A percentile compares a stretch with the other conserved stretches of the same genome.
Evolutionary conservation across 1,140 invertebrate genomes (phyloP).

Genomic region (Oppia nitens): DNA sequence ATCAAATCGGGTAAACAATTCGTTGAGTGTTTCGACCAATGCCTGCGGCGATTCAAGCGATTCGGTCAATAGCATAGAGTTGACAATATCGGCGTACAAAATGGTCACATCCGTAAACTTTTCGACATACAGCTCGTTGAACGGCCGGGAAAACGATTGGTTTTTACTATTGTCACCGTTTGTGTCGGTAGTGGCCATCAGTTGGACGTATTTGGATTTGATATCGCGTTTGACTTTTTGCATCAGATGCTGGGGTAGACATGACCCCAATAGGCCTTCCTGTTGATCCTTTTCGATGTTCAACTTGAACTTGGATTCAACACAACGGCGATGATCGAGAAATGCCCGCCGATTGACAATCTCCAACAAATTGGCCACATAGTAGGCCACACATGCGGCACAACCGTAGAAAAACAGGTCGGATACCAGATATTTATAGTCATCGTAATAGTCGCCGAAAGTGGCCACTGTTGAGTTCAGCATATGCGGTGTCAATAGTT

Average conservation of each 20-base stretch:
- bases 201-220: slow-evolving; percentile 33
- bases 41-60: slow-evolving; percentile 50
- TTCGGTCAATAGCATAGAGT: slow-evolving; percentile 76
- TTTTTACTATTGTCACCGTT: slow-evolving; percentile 11
- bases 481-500: background rate
- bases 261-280: slow-evolving; percentile 30
- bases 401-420: slow-evolving; percentile 56
- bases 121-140: slow-evolving; percentile 66
- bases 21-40: slow-evolving; percentile 74
- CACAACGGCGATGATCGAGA: slow-evolving; percentile 64
- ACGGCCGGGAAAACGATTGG: slow-evolving; percentile 21
- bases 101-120: slow-evolving; percentile 72
- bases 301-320: slow-evolving; percentile 61
- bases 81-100: slow-evolving; percentile 86
- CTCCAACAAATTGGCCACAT: slow-evolving; percentile 69
- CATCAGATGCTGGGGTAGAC: slow-evolving; percentile 9
- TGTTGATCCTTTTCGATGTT: slow-evolving; percentile 69
- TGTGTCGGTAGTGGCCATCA: slow-evolving; percentile 29
- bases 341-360: slow-evolving; percentile 67
- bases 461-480: background rate
- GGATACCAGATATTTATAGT: background rate
- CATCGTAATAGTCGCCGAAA: background rate
- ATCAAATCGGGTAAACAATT: slow-evolving; percentile 84
- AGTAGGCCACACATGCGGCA: slow-evolving; percentile 60
- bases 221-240: slow-evolving; percentile 49